Evolutionary conservation across 1,140 invertebrate genomes (phyloP), one percentile per base, ranked within the genome.

Genomic region (Anastatus disparis): DNA sequence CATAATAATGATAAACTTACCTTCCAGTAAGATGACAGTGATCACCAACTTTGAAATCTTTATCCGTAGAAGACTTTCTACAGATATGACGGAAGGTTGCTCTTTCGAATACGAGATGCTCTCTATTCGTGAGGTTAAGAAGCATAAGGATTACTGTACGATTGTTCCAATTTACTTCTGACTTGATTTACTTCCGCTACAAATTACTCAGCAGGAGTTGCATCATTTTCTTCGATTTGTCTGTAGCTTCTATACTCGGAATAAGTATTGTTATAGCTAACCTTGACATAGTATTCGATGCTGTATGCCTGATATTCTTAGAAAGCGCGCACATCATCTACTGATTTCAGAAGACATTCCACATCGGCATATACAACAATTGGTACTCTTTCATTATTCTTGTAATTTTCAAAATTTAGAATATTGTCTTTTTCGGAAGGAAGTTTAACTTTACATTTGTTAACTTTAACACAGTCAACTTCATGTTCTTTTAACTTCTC

Each of bases 261-360:
- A 9, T 56, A 17, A 0, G 44, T 40, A 13, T 69, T 42, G 42
- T 69, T 46, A 13, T 38, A 61, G n/a, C 56, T 70, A 52, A 48
- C 35, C n/a, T 62, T 70, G 0, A 62, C 1, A 22, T 70, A 62
- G 52, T 62, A 62, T 1, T 31, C 48, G 2, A 69, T 61, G 26
- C 44, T 55, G 38, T 13, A 70, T 0, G 48, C 31, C 31, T 62
- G 29, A 55, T 70, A 58, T 20, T 27, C 8, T 35, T 62, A 58
- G 13, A 59, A 40, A 13, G 38, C 17, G 3, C 24, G 35, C 3
- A 20, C 9, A 42, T 59, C 10, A 8, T 22, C 31, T 26, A 40
- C 20, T 6, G 56, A 35, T 15, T 59, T 24, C n/a, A 59, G 24
- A 2, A 59, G 17, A 42, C 56, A 59, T 35, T 59, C 56, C 38